A percentile compares a stretch with the other conserved stretches of the same genome.
These are phyloP conservation scores for Bursaphelenchus mucronatus DNA, from an alignment of 1,140 invertebrate species.

Conservation along the genomic window DNA sequence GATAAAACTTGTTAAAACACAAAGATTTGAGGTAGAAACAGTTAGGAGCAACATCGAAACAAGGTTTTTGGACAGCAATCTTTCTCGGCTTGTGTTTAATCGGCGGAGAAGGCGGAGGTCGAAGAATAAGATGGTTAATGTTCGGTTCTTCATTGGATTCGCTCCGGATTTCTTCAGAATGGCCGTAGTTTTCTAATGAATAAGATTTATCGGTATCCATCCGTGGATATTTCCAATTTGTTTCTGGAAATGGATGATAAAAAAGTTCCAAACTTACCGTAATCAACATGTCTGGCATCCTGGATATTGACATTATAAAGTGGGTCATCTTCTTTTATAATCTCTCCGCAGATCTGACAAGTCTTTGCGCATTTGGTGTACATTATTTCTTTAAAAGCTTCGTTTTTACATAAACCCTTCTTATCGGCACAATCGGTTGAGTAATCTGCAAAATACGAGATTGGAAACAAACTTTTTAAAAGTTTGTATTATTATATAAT, in stretches of 20 bases:
- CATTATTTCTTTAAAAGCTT: slow-evolving; percentile 21
- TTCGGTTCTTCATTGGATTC: too few relatives aligned
- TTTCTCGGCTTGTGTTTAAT: not conserved
- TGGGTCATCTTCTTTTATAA: slow-evolving; percentile 11
- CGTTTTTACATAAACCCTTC: slow-evolving; percentile 16
- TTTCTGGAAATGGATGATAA: too few relatives aligned
- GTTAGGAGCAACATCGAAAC: slow-evolving; percentile 14
- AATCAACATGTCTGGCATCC: too few relatives aligned
- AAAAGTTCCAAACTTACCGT: too few relatives aligned
- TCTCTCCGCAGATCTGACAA: slow-evolving; percentile 19
- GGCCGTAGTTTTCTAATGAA: too few relatives aligned
- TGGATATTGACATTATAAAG: not conserved
- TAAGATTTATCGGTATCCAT: too few relatives aligned
- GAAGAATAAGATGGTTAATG: not conserved
- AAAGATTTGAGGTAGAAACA: slow-evolving; percentile 22
- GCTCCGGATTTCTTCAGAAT: too few relatives aligned
- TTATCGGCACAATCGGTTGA: slow-evolving; percentile 16
- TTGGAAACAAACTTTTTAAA: not conserved
- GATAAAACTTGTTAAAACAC: slow-evolving; percentile 15
- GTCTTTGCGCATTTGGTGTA: slow-evolving; percentile 12
- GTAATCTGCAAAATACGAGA: slow-evolving; percentile 12
- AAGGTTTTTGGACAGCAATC: not conserved
- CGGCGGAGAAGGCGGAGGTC: slow-evolving; percentile 5
- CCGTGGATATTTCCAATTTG: too few relatives aligned
- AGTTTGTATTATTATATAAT: too few relatives aligned